Base-by-base conservation (phyloP, 2,113 vertebrate genomes). In the Sigmodon hispidus region DNA sequence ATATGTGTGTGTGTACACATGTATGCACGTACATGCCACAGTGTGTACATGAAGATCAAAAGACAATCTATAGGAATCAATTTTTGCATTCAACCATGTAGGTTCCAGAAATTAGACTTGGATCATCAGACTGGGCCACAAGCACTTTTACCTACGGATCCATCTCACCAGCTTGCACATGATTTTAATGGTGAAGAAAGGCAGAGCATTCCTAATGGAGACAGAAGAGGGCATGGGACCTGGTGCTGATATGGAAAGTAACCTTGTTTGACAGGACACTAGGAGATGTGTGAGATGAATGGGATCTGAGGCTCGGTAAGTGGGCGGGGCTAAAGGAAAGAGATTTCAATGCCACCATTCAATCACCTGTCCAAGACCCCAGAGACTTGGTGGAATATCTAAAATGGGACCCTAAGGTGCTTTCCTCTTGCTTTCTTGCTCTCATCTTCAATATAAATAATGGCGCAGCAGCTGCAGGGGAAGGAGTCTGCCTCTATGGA, bases 121-220 rank as follows among this genome's bases (percentile, higher is more conserved):
- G 13, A n/a, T 59, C 55, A 16, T 29, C 80, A 83, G 80, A n/a
- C 57, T 80, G 55, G 52, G 34, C n/a, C 19, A 17, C 34, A 55
- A 80, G 52, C 34, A 55, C 52, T 10, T 29, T 40, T 83, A 5
- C n/a, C n/a, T 59, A 22, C 22, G 9, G 5, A 83, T 13, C 24
- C 22, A 43, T 17, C 80, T 63, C 40, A 63, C n/a, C 7, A 31
- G 80, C 80, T 57, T 84, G 24, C 16, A 16, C 5, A 0, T n/a
- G 13, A 91, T 91, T 97, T 94, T 59, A 83, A 90, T 61, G 72
- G 72, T 40, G 63, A 93, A 77, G 16, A 84, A 93, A 91, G 67
- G 24, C 61, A 88, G 26, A 92, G 1, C 16, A 90, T 91, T 65
- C 55, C 6, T 92, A 29, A 67, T 72, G 34, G 90, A 91, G 13